Base-by-base conservation (phyloP, 2,797 vertebrate genomes). In the Hippocampus kuda region DNA sequence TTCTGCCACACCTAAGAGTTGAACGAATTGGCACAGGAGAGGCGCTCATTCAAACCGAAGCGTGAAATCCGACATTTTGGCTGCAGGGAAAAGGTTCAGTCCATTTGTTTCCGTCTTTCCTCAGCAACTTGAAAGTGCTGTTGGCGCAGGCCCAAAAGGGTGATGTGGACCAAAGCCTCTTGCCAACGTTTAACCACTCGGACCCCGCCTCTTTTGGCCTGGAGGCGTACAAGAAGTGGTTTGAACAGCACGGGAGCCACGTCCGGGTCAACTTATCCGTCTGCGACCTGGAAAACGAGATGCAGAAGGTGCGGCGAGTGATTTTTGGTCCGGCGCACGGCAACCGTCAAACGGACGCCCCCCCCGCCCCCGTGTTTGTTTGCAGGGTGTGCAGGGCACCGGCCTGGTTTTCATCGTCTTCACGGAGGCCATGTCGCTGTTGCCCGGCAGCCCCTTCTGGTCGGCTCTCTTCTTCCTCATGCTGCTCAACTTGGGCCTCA, bases 361-460 rank as follows among this genome's bases (percentile, higher is more conserved):
- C 6, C 34, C 34, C 34, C 6, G 6, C 34, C 34, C 34, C 6
- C 7, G 8, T 65, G 60, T 73, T 71, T 68, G 46, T 74, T 7
- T 74, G 49, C 79, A 94, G 93, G 89, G 91, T 15, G 89, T 88
- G 18, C 89, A 93, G 71, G 91, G 91, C 10, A 91, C 92, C 0
- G 90, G 87, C 6, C 79, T 95, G 51, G 92, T 89, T 0, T 94
- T 92, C 15, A 90, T 94, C 3, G 84, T 88, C 65, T 94, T 94
- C 85, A 90, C 90, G 0, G 92, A 95, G 80, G 90, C 92, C 38
- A 92, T 93, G 83, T 89, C 91, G 0, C 84, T 86, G 3, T 86
- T 94, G 27, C 92, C 94, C 0, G 91, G 86, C 4, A 92, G 92
- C 64, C 86, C 90, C 0, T 92, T 93, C 83, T 95, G 93, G 93